These are phyloP conservation scores for Ginglymostoma cirratum DNA, from an alignment of 2,113 vertebrate species.

Conservation along the genomic window DNA sequence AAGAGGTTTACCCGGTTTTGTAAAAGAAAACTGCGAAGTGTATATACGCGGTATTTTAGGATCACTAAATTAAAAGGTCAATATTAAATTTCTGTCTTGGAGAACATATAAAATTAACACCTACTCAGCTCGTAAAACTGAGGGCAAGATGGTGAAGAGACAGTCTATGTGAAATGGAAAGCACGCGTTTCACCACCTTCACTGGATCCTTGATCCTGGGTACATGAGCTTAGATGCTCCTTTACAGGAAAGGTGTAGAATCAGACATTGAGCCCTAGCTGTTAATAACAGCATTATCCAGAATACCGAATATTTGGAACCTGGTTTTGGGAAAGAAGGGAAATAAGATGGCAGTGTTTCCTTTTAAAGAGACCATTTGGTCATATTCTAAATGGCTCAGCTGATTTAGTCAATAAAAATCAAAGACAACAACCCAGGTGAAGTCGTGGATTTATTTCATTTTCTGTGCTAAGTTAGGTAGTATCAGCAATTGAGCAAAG, in stretches of 20 bases:
- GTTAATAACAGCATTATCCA: neutral
- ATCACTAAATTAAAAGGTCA: neutral
- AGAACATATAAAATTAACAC: neutral
- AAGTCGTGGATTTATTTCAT: neutral
- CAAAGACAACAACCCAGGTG: too few relatives aligned
- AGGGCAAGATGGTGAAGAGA: neutral
- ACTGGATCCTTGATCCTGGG: neutral
- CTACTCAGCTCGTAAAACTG: neutral
- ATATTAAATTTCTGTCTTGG: neutral
- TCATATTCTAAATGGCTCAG: neutral
- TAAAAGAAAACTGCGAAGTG: neutral
- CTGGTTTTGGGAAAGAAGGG: neutral
- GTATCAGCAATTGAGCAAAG: neutral
- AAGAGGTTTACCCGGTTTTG: conserved; percentile 47
- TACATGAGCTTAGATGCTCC: neutral
- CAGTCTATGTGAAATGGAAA: neutral
- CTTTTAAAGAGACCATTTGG: neutral
- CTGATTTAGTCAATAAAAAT: neutral
- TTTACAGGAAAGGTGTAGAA: neutral
- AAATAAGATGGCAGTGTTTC: neutral
- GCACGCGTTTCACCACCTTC: neutral
- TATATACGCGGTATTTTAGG: neutral
- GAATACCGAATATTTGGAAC: neutral
- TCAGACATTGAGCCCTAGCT: neutral
- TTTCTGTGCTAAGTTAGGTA: neutral